Evolutionary conservation across 2,113 vertebrate genomes (phyloP).

Genomic region (Mungos mungo): DNA sequence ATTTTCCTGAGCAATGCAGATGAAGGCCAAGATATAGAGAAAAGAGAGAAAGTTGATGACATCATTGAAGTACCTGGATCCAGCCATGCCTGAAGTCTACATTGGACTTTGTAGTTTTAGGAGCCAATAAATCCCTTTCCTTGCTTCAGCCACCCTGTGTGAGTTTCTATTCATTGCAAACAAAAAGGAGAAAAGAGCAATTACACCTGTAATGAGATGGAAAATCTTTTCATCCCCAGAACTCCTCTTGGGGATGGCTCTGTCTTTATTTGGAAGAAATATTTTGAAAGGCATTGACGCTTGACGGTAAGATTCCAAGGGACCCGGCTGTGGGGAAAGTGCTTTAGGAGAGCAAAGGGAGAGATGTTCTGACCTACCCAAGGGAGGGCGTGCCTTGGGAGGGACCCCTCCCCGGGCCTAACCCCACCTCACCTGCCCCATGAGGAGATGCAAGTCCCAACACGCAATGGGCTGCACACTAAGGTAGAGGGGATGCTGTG

Average conservation of each 20-base stretch:
- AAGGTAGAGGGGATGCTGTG: background rate
- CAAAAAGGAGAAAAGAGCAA: conserved; percentile 10
- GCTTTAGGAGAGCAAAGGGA: background rate
- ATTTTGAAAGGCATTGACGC: background rate
- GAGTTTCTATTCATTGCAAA: conserved; percentile 20
- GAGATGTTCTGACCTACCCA: background rate
- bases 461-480: fast-evolving
- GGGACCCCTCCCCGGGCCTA: background rate
- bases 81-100: background rate
- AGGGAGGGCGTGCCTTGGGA: background rate
- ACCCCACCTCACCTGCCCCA: no score
- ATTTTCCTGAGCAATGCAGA: background rate
- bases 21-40: background rate
- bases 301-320: conserved; percentile 37
- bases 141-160: background rate
- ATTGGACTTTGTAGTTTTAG: background rate
- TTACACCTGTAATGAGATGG: conserved; percentile 47
- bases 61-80: background rate
- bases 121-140: background rate
- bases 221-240: conserved; percentile 33
- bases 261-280: conserved; percentile 32
- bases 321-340: background rate
- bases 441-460: background rate
- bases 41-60: background rate
- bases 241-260: background rate